These are phyloP conservation scores for Euschistus heros DNA, from an alignment of 1,140 invertebrate species.

Conservation along the genomic window DNA sequence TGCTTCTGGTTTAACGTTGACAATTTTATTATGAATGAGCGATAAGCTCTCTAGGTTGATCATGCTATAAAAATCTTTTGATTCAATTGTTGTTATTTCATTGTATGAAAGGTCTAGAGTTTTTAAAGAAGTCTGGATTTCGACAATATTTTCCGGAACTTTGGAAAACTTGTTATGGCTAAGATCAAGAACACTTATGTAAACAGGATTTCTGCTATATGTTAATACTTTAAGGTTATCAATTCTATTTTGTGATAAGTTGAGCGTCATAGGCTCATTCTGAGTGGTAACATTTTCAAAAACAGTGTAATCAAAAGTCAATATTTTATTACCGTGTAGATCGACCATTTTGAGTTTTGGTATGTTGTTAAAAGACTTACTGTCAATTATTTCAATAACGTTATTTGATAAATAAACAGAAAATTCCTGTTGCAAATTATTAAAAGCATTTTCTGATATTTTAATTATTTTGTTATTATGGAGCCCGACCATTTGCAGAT, in stretches of 20 bases:
- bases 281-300: conserved; percentile 53
- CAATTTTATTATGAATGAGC: conserved; percentile 60
- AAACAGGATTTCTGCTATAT: conserved; percentile 31
- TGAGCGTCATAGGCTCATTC: conserved; percentile 49
- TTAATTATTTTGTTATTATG: conserved; percentile 55
- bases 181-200: conserved; percentile 56
- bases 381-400: conserved; percentile 46
- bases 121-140: conserved; percentile 47
- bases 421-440: conserved; percentile 50
- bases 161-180: conserved; percentile 53
- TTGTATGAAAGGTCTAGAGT: conserved; percentile 63
- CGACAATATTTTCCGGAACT: conserved; percentile 51
- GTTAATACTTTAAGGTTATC: conserved; percentile 43
- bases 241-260: conserved; percentile 57
- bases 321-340: conserved; percentile 57
- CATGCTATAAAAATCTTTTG: conserved; percentile 57
- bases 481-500: conserved; percentile 56
- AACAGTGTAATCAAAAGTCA: conserved; percentile 50
- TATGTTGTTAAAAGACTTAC: conserved; percentile 54
- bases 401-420: conserved; percentile 59
- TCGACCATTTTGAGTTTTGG: conserved; percentile 56
- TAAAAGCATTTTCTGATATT: conserved; percentile 47
- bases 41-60: conserved; percentile 59
- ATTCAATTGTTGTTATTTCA: conserved; percentile 54
- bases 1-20: conserved; percentile 54